A percentile compares a stretch with the other conserved stretches of the same genome.
phyloP scores from a whole-genome alignment of 2,113 vertebrate genomes.

The Ciconia boyciana region DNA sequence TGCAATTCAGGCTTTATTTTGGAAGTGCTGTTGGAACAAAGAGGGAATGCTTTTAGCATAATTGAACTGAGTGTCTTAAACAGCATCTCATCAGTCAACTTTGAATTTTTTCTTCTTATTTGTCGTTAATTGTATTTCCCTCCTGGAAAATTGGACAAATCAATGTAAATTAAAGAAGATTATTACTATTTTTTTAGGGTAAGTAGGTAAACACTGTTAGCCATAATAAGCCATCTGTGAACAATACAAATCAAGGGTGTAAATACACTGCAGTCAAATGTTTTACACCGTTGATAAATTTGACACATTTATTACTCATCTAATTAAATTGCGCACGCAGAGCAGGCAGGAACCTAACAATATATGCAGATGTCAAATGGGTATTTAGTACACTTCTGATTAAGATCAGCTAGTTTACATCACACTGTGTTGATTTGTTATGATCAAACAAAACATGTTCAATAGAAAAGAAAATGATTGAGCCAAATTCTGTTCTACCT shows the following conservation, averaged over 20 bases:
- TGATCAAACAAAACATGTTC: slow-evolving; percentile 4
- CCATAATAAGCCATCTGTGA: background rate
- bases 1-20: background rate
- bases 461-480: background rate
- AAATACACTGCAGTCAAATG: slow-evolving; percentile 11
- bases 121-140: slow-evolving; percentile 61
- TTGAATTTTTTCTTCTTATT: slow-evolving; percentile 39
- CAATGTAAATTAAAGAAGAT: slow-evolving; percentile 34
- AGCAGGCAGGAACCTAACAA: background rate
- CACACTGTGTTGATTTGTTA: slow-evolving; percentile 8
- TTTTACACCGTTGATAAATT: slow-evolving; percentile 27
- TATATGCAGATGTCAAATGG: background rate
- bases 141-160: slow-evolving; percentile 54
- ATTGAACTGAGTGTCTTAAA: slow-evolving; percentile 63
- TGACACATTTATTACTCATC: slow-evolving; percentile 30
- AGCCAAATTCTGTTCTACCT: background rate
- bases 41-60: slow-evolving; percentile 74
- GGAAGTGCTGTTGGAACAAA: background rate
- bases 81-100: slow-evolving; percentile 64
- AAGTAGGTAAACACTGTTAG: background rate
- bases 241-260: background rate
- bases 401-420: slow-evolving; percentile 2
- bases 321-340: slow-evolving; percentile 30
- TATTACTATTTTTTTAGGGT: background rate
- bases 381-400: slow-evolving; percentile 13